Base-by-base conservation (phyloP, 2,888 invertebrate genomes). In the Allacma fusca region DNA sequence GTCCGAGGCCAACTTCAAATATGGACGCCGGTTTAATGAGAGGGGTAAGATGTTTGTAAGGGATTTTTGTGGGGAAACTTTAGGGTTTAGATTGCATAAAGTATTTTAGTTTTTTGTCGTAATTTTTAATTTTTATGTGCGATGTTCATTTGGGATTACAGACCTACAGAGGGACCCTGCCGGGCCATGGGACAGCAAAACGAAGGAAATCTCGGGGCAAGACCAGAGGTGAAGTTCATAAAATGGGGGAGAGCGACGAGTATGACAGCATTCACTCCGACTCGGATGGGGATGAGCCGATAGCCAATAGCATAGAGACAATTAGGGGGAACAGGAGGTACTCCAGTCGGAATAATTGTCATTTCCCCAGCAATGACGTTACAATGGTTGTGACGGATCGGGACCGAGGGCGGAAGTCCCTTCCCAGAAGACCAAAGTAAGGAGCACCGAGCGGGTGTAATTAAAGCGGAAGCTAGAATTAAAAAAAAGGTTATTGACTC, bases 251-350 rank as follows among this genome's bases (percentile, higher is more conserved):
- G 83, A 81, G 81, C 72, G 81, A 83, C 44, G 85, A 85, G 24
- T 86, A 86, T 79, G 86, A 84, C 79, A 83, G 83, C 74, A 80
- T 82, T 57, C 81, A 81, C 16, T 84, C 84, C 16, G 84, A 83
- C 28, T 81, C 83, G 12, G 84, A 84, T 9, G 40, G 40, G 13
- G 34, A 68, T 68, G 23, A 69, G 21, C 69, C 69, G 5, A 23
- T 69, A 7, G 23, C 43, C 13, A 69, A 69, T 19, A 43, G n/a
- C 34, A n/a, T 69, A 0, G 70, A 70, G 16, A 21, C 24, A 7
- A 24, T 69, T 13, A n/a, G 70, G n/a, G 50, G 70, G 19, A 50
- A 13, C 16, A n/a, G 50, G 23, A 44, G 70, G 16, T 24, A 23
- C 26, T 70, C 70, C n/a, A 26, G 16, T 26, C 24, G 50, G 2